phyloP scores from a whole-genome alignment of 2,888 invertebrate species.

The Brachynemurus nebulosus region DNA sequence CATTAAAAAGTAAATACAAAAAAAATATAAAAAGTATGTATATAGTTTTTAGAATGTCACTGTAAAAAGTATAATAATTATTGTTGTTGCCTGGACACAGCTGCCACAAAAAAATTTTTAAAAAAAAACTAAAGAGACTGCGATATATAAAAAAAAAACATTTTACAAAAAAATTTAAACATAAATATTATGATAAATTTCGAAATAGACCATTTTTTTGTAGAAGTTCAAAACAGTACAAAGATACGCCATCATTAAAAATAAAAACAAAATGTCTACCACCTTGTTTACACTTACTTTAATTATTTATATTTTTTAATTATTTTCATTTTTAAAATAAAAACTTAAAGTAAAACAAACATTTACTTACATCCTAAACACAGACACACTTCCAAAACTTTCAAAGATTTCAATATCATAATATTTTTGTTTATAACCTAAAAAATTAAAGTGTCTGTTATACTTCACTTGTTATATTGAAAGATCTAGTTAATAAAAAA shows the following conservation, averaged over 20 bases:
- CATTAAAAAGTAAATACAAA: background rate
- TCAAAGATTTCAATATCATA: too few relatives aligned
- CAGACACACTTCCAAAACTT: too few relatives aligned
- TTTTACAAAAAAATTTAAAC: slow-evolving; percentile 31
- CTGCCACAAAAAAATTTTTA: slow-evolving; percentile 14
- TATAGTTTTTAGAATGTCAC: background rate
- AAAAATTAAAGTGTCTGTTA: slow-evolving; percentile 9
- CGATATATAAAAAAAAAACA: slow-evolving; percentile 34
- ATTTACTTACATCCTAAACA: too few relatives aligned
- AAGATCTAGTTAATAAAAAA: slow-evolving; percentile 9
- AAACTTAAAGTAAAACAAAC: too few relatives aligned
- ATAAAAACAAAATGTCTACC: too few relatives aligned
- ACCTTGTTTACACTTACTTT: too few relatives aligned
- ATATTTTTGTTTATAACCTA: slow-evolving; percentile 29
- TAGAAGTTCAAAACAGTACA: too few relatives aligned
- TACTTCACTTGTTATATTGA: slow-evolving; percentile 11
- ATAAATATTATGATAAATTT: too few relatives aligned
- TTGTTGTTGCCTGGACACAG: slow-evolving; percentile 10
- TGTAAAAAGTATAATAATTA: slow-evolving; percentile 2
- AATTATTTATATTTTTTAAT: too few relatives aligned
- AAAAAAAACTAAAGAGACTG: slow-evolving; percentile 32
- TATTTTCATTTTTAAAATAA: too few relatives aligned
- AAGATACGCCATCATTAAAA: too few relatives aligned
- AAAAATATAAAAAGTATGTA: background rate
- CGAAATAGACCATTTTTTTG: too few relatives aligned